Conservation (phyloP, 1,140 invertebrate species). For the Phthorimaea operculella region DNA sequence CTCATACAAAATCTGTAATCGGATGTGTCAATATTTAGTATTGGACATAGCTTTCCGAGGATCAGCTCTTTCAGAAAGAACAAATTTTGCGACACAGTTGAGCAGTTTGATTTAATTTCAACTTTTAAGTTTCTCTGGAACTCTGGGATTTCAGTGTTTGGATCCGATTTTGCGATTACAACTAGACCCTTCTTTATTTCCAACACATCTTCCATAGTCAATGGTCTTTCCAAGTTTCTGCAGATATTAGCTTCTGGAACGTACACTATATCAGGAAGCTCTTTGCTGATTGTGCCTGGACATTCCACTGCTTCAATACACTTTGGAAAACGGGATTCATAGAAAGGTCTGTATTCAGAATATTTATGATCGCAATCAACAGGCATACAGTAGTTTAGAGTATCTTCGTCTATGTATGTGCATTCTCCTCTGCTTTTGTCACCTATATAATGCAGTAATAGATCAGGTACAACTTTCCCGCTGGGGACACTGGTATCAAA, state of each 20-base stretch:
- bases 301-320: conserved; percentile 31
- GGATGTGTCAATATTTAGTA: conserved; percentile 11
- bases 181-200: conserved; percentile 36
- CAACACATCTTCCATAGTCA: conserved; percentile 41
- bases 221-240: conserved; percentile 33
- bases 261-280: conserved; percentile 35
- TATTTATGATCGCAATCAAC: conserved; percentile 46
- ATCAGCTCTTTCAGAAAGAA: conserved; percentile 39
- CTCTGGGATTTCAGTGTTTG: too few relatives aligned
- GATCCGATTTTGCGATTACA: conserved; percentile 17
- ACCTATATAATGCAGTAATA: conserved; percentile 25
- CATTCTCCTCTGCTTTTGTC: conserved; percentile 22
- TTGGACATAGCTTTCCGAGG: conserved; percentile 33
- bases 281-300: conserved; percentile 22
- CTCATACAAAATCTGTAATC: conserved; percentile 28
- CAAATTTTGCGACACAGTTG: conserved; percentile 53
- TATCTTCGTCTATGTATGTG: conserved; percentile 31
- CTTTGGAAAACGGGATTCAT: conserved; percentile 21
- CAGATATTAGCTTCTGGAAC: conserved; percentile 39
- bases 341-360: conserved; percentile 30
- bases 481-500: conserved; percentile 36
- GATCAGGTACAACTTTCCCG: conserved; percentile 11
- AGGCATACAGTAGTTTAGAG: conserved; percentile 32
- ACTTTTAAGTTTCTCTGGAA: conserved; percentile 17
- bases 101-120: conserved; percentile 37